phyloP scores from a whole-genome alignment of 2,888 invertebrate species.

The Drosophila mayaguana region DNA sequence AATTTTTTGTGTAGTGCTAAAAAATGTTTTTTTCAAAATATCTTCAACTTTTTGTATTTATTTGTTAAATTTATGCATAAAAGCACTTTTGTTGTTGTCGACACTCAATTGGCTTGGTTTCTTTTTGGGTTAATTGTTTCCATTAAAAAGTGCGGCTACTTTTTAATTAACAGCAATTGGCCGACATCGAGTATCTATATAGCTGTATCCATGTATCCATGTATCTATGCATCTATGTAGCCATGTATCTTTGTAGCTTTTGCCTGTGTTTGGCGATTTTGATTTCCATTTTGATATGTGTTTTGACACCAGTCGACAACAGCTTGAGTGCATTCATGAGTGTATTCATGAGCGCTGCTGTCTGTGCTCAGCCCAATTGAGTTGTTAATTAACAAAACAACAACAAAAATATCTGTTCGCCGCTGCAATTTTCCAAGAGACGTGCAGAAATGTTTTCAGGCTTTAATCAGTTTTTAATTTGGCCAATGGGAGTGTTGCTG shows the following conservation, averaged over 20 bases:
- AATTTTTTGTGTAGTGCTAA: conserved; percentile 30
- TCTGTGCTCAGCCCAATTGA: conserved; percentile 56
- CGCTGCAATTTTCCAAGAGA: conserved; percentile 39
- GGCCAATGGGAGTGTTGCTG: conserved; percentile 38
- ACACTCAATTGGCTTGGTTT: conserved; percentile 67
- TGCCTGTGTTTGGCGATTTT: conserved; percentile 49
- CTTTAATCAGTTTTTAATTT: conserved; percentile 59
- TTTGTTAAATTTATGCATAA: conserved; percentile 43
- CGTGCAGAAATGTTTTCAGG: conserved; percentile 61
- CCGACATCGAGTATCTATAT: conserved; percentile 46
- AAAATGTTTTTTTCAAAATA: conserved; percentile 13
- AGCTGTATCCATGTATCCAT: conserved; percentile 18
- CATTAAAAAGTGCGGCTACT: conserved; percentile 77
- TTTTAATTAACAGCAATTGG: conserved; percentile 79
- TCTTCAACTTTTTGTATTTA: conserved; percentile 3
- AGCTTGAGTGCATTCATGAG: conserved; percentile 35
- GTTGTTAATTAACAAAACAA: conserved; percentile 69
- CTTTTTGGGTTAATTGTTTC: conserved; percentile 81
- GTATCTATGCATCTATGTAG: conserved; percentile 18
- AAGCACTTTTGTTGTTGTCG: conserved; percentile 41
- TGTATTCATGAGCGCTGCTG: conserved; percentile 25
- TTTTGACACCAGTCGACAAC: conserved; percentile 67
- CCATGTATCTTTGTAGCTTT: conserved; percentile 15
- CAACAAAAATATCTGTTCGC: conserved; percentile 12
- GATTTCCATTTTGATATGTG: conserved; percentile 78